Conservation (phyloP, 1,140 invertebrate species). For the Atopsyche davidsoni region DNA sequence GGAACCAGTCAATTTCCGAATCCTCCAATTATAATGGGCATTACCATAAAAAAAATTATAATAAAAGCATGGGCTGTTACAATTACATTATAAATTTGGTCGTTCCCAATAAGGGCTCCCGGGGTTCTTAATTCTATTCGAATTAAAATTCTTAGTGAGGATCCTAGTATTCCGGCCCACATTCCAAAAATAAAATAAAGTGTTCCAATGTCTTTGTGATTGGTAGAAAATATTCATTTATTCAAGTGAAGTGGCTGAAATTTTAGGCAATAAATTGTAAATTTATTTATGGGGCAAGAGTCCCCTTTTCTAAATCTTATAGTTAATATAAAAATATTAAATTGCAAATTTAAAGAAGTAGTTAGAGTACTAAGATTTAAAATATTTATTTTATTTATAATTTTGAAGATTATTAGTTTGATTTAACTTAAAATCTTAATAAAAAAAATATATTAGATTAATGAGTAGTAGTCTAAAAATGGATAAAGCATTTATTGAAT, state of each 20-base stretch:
- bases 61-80: slow-evolving; percentile 68
- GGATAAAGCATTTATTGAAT: slow-evolving; percentile 35
- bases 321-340: slow-evolving; percentile 47
- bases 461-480: slow-evolving; percentile 11
- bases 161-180: slow-evolving; percentile 60
- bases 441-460: slow-evolving; percentile 35
- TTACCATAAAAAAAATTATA: slow-evolving; percentile 78
- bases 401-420: slow-evolving; percentile 56
- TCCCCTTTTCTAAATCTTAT: slow-evolving; percentile 45
- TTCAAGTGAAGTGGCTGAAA: slow-evolving; percentile 50
- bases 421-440: slow-evolving; percentile 52
- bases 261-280: slow-evolving; percentile 51
- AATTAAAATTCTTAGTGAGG: slow-evolving; percentile 58
- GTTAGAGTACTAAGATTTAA: slow-evolving; percentile 43
- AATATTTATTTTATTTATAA: slow-evolving; percentile 45
- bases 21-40: slow-evolving; percentile 70
- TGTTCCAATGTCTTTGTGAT: slow-evolving; percentile 72
- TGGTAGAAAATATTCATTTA: slow-evolving; percentile 61
- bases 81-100: slow-evolving; percentile 66
- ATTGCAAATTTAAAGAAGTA: slow-evolving; percentile 53
- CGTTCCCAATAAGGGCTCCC: slow-evolving; percentile 55
- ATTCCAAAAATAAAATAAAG: slow-evolving; percentile 68
- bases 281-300: slow-evolving; percentile 48
- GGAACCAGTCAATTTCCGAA: slow-evolving; percentile 74
- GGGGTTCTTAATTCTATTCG: slow-evolving; percentile 59